A percentile compares a stretch with the other conserved stretches of the same genome.
Conservation (phyloP, 1,140 invertebrate genomes). For the Drosophila neocordata region DNA sequence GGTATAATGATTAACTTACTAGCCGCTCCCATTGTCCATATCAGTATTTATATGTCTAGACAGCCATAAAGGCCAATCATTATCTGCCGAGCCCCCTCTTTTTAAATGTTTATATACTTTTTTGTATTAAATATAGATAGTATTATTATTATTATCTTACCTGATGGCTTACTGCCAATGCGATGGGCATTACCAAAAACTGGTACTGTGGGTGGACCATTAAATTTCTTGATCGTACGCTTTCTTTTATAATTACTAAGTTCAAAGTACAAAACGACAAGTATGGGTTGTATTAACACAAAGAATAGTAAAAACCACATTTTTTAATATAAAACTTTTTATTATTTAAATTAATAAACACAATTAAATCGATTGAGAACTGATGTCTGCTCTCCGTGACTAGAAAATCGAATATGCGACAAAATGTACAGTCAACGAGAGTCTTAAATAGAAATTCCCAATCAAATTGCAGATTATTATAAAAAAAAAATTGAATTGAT, state of each 20-base stretch:
- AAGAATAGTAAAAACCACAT: slow-evolving; percentile 9
- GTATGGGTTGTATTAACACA: not conserved
- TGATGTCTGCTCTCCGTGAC: slow-evolving; percentile 18
- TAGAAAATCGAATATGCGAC: slow-evolving; percentile 17
- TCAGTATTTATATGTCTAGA: not conserved
- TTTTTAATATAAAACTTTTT: no score
- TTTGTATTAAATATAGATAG: not conserved
- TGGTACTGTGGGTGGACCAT: slow-evolving; percentile 11
- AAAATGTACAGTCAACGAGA: slow-evolving; percentile 1
- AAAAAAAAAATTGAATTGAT: not conserved
- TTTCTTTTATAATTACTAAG: slow-evolving; percentile 1
- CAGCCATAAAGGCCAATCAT: not conserved
- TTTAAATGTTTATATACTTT: not conserved
- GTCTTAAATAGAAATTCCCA: not conserved
- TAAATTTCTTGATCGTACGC: not conserved
- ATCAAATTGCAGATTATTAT: not conserved
- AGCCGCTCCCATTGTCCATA: not conserved
- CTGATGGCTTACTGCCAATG: slow-evolving; percentile 7
- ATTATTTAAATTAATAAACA: slow-evolving; percentile 20
- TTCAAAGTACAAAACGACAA: slow-evolving; percentile 6
- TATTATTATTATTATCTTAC: not conserved
- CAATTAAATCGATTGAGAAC: not conserved
- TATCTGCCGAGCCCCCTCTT: slow-evolving; percentile 4
- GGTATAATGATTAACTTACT: not conserved
- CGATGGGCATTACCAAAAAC: slow-evolving; percentile 20